These are phyloP conservation scores for Erebia aethiops DNA, from an alignment of 2,888 invertebrate genomes.

Conservation along the genomic window DNA sequence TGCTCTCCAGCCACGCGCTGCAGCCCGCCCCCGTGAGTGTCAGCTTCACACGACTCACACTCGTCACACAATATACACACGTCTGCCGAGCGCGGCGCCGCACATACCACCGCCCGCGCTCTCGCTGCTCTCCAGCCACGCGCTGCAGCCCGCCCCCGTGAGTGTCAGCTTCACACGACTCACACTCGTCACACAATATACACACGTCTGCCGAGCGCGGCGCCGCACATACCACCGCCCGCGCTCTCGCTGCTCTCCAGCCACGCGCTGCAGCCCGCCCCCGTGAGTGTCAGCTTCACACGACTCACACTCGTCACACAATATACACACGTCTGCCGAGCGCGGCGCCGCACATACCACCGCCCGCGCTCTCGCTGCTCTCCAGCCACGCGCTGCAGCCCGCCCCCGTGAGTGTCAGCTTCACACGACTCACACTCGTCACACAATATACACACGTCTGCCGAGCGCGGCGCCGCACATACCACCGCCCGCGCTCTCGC, in stretches of 20 bases:
- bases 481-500: slow-evolving; percentile 29
- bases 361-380: slow-evolving; percentile 28
- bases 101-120: slow-evolving; percentile 32
- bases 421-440: not conserved
- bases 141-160: slow-evolving; percentile 58
- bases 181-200: too few relatives aligned
- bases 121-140: slow-evolving; percentile 23
- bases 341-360: slow-evolving; percentile 31
- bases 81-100: slow-evolving; percentile 51
- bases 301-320: not conserved
- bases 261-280: slow-evolving; percentile 51
- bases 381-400: slow-evolving; percentile 47
- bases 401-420: slow-evolving; percentile 50
- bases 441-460: too few relatives aligned
- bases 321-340: slow-evolving; percentile 49
- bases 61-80: too few relatives aligned
- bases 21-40: slow-evolving; percentile 56
- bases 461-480: slow-evolving; percentile 48
- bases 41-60: not conserved
- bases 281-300: slow-evolving; percentile 45
- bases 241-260: slow-evolving; percentile 25
- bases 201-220: slow-evolving; percentile 50
- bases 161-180: not conserved
- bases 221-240: slow-evolving; percentile 30
- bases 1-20: slow-evolving; percentile 37